Evolutionary conservation across 1,140 invertebrate genomes (phyloP).

Genomic region (Saccostrea cuccullata): DNA sequence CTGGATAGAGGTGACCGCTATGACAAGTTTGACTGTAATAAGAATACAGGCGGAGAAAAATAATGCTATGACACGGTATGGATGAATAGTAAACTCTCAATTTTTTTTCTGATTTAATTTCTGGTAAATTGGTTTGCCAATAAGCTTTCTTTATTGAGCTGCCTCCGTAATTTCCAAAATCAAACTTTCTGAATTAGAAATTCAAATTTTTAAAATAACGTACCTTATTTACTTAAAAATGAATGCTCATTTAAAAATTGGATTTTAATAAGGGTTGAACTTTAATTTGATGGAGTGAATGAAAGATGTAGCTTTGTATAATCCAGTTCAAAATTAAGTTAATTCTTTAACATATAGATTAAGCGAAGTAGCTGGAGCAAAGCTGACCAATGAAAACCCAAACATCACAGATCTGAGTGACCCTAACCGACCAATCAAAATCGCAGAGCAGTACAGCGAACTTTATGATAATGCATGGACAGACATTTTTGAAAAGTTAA

Average conservation of each 20-base stretch:
- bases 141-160: too few species aligned
- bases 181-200: too few species aligned
- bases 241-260: too few species aligned
- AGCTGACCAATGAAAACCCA: constrained; percentile 40
- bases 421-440: constrained; percentile 42
- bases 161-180: too few species aligned
- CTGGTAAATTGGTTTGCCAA: too few species aligned
- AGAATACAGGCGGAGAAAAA: not conserved
- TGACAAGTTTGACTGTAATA: too few species aligned
- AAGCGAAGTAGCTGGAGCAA: constrained; percentile 42
- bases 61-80: not conserved
- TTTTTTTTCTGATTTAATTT: too few species aligned
- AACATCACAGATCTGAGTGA: constrained; percentile 50
- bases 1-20: too few species aligned
- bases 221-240: too few species aligned
- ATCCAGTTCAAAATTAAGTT: not conserved
- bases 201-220: too few species aligned
- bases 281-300: not conserved
- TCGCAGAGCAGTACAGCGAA: constrained; percentile 47
- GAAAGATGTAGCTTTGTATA: not conserved
- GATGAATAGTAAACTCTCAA: not conserved
- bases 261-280: too few species aligned
- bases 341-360: constrained; percentile 37
- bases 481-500: constrained; percentile 40
- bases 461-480: constrained; percentile 53